Base-by-base conservation (phyloP, 2,888 invertebrate genomes). In the Sipunculus nudus region DNA sequence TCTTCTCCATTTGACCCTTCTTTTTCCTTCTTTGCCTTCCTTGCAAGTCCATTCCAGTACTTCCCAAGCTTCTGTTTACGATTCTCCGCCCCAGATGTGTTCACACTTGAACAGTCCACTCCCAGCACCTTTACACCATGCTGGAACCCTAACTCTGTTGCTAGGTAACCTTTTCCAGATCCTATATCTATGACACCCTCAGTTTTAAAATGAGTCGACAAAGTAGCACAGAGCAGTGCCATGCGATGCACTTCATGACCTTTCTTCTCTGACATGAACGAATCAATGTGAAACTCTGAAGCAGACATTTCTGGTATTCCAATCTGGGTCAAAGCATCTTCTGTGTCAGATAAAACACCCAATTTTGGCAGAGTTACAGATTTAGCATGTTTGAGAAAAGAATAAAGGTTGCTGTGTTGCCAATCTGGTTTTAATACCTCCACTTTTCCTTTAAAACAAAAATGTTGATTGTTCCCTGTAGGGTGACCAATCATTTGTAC, bases 131-230 rank as follows among this genome's bases (percentile, higher is more conserved):
- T 89, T 57, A 92, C 84, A 28, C 86, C 81, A 80, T 92, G 89
- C 61, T 90, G 88, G 3, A 92, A 85, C 0, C 91, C 88, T 48
- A 96, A 79, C 13, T 90, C 88, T 0, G 90, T 89, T 41, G 92
- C 91, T 38, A 95, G 85, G 81, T 94, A 92, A 0, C 94, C 96
- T 78, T 92, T 91, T 0, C 96, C 96, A 75, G 94, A 94, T 0
- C 96, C 96, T 41, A 93, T 89, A 79, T 96, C 96, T 19, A 95
- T 86, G 40, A 92, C 85, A n/a, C n/a, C n/a, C n/a, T n/a, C n/a
- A n/a, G n/a, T n/a, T n/a, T n/a, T n/a, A n/a, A n/a, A n/a, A n/a
- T n/a, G n/a, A n/a, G n/a, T n/a, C n/a, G n/a, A n/a, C n/a, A n/a
- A n/a, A n/a, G n/a, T n/a, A 3, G 72, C 58, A 64, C 78, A 78